phyloP scores from a whole-genome alignment of 1,140 invertebrate genomes.

The Drosophila simulans region DNA sequence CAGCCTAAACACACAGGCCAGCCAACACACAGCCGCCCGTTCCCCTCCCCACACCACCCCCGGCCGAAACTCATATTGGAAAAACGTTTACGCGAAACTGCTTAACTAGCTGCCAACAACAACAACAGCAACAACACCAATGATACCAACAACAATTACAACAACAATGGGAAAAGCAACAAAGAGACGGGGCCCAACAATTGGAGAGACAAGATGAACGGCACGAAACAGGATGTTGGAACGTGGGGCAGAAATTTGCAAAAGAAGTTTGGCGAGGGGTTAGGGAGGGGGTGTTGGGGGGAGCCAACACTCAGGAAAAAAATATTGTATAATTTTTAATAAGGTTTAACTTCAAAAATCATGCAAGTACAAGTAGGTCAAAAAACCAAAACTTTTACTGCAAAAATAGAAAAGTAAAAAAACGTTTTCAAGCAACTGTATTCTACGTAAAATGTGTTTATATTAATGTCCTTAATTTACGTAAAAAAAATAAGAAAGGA shows the following conservation, averaged over 20 bases:
- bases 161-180: constrained; percentile 11
- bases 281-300: neutral
- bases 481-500: no score
- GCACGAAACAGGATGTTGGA: constrained; percentile 81
- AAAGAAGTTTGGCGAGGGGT: constrained; percentile 42
- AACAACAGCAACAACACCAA: constrained; percentile 24
- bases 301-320: constrained; percentile 20
- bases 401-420: no score
- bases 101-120: constrained; percentile 80
- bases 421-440: no score
- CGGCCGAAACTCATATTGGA: constrained; percentile 66
- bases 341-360: no score
- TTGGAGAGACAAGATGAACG: constrained; percentile 81
- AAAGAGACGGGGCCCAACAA: constrained; percentile 61
- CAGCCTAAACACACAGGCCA: constrained; percentile 77
- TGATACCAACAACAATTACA: neutral
- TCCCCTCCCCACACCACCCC: neutral
- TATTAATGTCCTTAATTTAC: no score
- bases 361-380: no score
- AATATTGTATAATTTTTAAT: neutral
- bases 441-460: no score
- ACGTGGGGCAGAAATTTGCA: constrained; percentile 79
- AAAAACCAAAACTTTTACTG: no score
- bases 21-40: constrained; percentile 20
- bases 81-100: constrained; percentile 81